Base-by-base conservation (phyloP, 92 coral and sea anemone genomes). In the Nematostella vectensis region DNA sequence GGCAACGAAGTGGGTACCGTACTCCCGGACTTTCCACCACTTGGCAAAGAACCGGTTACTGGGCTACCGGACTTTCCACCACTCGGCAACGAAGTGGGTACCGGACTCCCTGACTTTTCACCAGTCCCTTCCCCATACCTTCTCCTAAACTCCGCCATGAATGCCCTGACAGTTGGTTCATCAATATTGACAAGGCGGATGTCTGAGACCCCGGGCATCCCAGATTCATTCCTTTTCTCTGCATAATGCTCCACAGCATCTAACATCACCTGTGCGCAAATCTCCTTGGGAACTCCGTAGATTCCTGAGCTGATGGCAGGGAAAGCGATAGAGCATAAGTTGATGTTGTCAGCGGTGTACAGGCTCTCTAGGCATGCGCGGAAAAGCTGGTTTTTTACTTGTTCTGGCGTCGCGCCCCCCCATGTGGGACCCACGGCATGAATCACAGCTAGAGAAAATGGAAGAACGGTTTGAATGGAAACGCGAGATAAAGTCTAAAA, bases 361-460 rank as follows among this genome's bases (percentile, higher is more conserved):
- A 71, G 37, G 30, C 62, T 62, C 49, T 69, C 65, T 9, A 39
- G 20, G 30, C 67, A 78, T 24, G 79, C 75, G 12, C 30, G 50
- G 10, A 25, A 48, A 17, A 83, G 69, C 6, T 62, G 25, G 23
- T 29, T 47, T 22, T 31, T 54, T 20, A 70, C 36, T 0, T 58
- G 23, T 13, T 40, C 56, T n/a, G 23, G 9, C 6, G 70, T 74
- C 18, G 38, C 25, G 20, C 16, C 12, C 0, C 26, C 19, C 78
- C 76, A 79, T 9, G n/a, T 65, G 13, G 93, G 95, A 10, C 95
- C 95, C 19, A 70, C 95, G 15, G 83, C 81, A 57, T 85, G 95
- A 24, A 78, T 52, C 2, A 78, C 61, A 58, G 25, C n/a, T n/a
- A n/a, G n/a, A n/a, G n/a, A n/a, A n/a, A n/a, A n/a, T n/a, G n/a